Evolutionary conservation across 2,888 invertebrate species (phyloP), one percentile per base, ranked within the genome.

Genomic region (Gari tellinella): DNA sequence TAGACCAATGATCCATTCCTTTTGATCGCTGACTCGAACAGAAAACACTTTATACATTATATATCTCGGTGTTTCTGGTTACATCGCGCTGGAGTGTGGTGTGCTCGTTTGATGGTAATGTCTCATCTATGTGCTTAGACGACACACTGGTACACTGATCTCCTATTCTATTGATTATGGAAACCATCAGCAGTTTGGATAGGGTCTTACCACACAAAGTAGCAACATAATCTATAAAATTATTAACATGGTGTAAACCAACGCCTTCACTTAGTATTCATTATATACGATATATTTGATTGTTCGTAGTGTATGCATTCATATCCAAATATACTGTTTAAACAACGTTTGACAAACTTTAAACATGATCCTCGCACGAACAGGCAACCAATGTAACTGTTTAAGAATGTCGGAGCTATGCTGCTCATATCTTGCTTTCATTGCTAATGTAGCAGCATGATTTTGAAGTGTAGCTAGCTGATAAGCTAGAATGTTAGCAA

Each of bases 1-100:
- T 8, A 61, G 46, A 43, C 72, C 61, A n/a, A 72, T 43, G 1
- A 72, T 25, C 61, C 66, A 72, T 48, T 66, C 72, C 51, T 72
- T 66, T 17, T 60, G 25, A 2, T 65, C 37, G 15, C 40, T 15
- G 23, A 48, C 64, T 38, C 55, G 23, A 12, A 56, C 48, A 23
- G 64, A 46, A 48, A 25, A 64, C 2, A 55, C 64, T 48, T 64
- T 40, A 25, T 41, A 31, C 15, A 21, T n/a, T n/a, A n/a, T n/a
- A n/a, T 25, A 31, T 53, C 53, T 2, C 43, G 53, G 43, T 45
- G 48, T 26, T 56, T 56, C 49, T 45, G 7, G 63, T 63, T 15
- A 53, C 53, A 41, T 53, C 63, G 21, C 26, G 43, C 25, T 55
- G 46, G 0, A 64, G 41, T 10, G 56, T 56, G 19, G 66, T 56